phyloP scores from a whole-genome alignment of 1,140 invertebrate species.

The Bombus pascuorum region DNA sequence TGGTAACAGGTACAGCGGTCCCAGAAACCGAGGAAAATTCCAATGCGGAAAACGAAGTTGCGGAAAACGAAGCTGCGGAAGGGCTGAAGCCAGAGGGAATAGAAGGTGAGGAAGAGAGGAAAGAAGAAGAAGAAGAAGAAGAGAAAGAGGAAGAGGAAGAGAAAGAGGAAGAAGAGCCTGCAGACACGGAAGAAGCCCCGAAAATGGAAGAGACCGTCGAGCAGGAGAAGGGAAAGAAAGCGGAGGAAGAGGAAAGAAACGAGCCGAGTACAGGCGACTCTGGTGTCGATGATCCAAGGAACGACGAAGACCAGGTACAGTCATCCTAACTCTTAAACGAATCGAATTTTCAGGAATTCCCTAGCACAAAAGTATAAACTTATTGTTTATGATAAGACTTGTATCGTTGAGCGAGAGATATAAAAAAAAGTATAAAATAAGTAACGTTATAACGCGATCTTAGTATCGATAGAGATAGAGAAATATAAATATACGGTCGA shows the following conservation, averaged over 20 bases:
- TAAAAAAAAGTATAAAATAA: background rate
- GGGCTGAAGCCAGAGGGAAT: background rate
- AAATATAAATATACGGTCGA: background rate
- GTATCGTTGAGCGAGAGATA: background rate
- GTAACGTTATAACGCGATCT: background rate
- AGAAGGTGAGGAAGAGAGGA: slow-evolving; percentile 18
- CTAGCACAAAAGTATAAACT: background rate
- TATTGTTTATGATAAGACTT: background rate
- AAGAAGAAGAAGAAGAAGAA: slow-evolving; percentile 67
- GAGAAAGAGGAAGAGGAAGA: slow-evolving; percentile 58
- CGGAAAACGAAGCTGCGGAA: too few species aligned
- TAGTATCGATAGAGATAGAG: background rate
- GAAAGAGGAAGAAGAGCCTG: slow-evolving; percentile 16
- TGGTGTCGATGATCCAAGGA: slow-evolving; percentile 71
- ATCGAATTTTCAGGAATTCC: slow-evolving; percentile 6
- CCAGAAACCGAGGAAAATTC: slow-evolving; percentile 50
- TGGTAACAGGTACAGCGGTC: slow-evolving; percentile 48
- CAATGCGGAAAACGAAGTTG: slow-evolving; percentile 58
- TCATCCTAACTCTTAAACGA: slow-evolving; percentile 40
- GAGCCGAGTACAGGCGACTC: slow-evolving; percentile 76
- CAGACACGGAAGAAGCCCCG: slow-evolving; percentile 29
- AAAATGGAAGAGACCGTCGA: slow-evolving; percentile 15
- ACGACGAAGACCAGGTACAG: slow-evolving; percentile 78
- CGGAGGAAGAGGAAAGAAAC: slow-evolving; percentile 70
- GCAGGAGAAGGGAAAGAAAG: slow-evolving; percentile 20